These are phyloP conservation scores for Scytalopus superciliaris DNA, from an alignment of 2,113 vertebrate genomes.

Conservation along the genomic window DNA sequence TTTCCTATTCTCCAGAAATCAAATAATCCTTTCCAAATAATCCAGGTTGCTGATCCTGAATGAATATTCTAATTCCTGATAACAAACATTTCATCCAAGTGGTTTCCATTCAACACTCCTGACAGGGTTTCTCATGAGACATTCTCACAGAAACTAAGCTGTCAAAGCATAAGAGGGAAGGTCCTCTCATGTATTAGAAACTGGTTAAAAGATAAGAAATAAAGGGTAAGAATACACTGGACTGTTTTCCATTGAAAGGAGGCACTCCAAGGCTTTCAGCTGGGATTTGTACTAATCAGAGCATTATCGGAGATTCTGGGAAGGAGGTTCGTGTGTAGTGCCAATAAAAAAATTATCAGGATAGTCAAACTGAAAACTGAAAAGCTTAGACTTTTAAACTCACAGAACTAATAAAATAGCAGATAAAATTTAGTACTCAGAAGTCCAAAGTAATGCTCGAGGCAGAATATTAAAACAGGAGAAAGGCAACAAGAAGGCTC, in stretches of 20 bases:
- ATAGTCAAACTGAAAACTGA: background rate
- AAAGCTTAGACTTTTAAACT: background rate
- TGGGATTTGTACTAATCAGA: background rate
- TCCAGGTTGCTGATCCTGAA: background rate
- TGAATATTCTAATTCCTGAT: conserved; percentile 12
- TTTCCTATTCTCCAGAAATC: conserved; percentile 7
- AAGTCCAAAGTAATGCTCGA: background rate
- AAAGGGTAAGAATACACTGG: background rate
- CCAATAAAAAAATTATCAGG: background rate
- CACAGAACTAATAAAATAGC: background rate
- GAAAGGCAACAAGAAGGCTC: background rate
- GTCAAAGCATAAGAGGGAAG: background rate
- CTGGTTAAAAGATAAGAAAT: conserved; percentile 11
- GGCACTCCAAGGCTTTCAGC: background rate
- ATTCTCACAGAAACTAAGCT: background rate
- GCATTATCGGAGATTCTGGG: background rate
- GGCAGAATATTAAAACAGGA: background rate
- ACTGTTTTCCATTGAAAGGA: background rate
- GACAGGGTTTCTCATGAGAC: conserved; percentile 28
- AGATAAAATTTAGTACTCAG: background rate
- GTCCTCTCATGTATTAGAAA: background rate
- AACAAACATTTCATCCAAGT: conserved; percentile 13
- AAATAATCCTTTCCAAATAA: background rate
- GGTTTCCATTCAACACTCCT: conserved; percentile 17
- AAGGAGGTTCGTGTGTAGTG: background rate